Base-by-base conservation (phyloP, 2,797 vertebrate genomes). In the Thripadectes ignobilis region DNA sequence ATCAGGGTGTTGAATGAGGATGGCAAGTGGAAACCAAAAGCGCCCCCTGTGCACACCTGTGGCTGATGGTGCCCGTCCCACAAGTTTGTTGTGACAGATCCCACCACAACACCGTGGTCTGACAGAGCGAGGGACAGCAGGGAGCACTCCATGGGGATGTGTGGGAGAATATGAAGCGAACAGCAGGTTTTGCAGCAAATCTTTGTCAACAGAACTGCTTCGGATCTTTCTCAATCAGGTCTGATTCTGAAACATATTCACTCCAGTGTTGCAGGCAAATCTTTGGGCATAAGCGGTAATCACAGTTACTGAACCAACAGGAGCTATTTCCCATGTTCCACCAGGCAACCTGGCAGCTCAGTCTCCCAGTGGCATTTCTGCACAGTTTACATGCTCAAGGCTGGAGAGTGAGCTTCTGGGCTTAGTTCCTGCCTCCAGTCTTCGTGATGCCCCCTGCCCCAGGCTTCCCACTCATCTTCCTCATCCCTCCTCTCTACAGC, bases 61-160 rank as follows among this genome's bases (percentile, higher is more conserved):
- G 34, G 51, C 29, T 41, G 39, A 9, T 12, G 45, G 29, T 52
- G 45, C 32, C 18, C 0, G 0, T 16, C 51, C 43, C 38, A 17
- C 18, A 14, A 23, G 32, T 8, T 34, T 38, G 22, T 19, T 68
- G 41, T 43, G 58, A 54, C 22, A 43, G 43, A 32, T 58, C 38
- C 27, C 55, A 27, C 0, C 12, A 34, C 0, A 9, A 52, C 26
- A 65, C 29, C 2, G 0, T 0, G 3, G 21, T 20, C 59, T 51
- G 41, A 39, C 46, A 54, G 3, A 5, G 29, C 1, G 5, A 12
- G 27, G 4, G 23, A 29, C n/a, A 88, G 18, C 20, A 41, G 23
- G 45, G 30, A 85, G 27, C 14, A 51, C 27, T n/a, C 14, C 6
- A 0, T 23, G 32, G 46, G 39, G 17, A 5, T 2, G 4, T 13